Base-by-base conservation (phyloP, 2,888 invertebrate genomes). In the Caenorhabditis virilis region DNA sequence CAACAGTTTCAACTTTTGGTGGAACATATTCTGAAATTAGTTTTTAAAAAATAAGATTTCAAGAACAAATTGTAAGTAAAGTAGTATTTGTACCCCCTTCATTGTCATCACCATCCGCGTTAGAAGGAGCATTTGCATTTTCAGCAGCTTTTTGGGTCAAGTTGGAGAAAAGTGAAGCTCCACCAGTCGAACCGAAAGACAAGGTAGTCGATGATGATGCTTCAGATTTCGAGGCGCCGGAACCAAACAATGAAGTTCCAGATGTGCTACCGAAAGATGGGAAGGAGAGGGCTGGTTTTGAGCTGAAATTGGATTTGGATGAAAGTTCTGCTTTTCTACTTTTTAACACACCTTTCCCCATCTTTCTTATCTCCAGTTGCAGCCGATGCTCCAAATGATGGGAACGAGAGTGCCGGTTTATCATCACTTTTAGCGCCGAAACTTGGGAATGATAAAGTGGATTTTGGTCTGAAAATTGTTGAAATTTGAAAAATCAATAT, bases 1-100 rank as follows among this genome's bases (percentile, higher is more conserved):
- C 74, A 2, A 73, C 70, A 3, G 69, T 54, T 46, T 76, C 76
- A 1, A 53, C 74, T 47, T 76, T 76, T 1, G 76, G 76, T 5
- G 76, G 76, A 18, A 73, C 74, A 42, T 76, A 72, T 45, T 76
- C 76, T 41, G 47, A 18, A 43, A 18, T 30, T 30, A 26, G 9
- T 26, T 30, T 33, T 18, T 27, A 30, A 47, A 47, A 22, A 11
- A 9, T 26, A 13, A 6, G 5, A 47, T 16, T 25, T n/a, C 26
- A n/a, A 25, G n/a, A n/a, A n/a, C n/a, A n/a, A n/a, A n/a, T n/a
- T n/a, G n/a, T n/a, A n/a, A n/a, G n/a, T n/a, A n/a, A n/a, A n/a
- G n/a, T n/a, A n/a, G n/a, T n/a, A n/a, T n/a, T n/a, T n/a, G n/a
- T 15, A 27, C 18, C 50, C 16, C 55, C 57, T 7, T 65, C 59